Base-by-base conservation (phyloP, 2,113 vertebrate genomes). In the Charina bottae region DNA sequence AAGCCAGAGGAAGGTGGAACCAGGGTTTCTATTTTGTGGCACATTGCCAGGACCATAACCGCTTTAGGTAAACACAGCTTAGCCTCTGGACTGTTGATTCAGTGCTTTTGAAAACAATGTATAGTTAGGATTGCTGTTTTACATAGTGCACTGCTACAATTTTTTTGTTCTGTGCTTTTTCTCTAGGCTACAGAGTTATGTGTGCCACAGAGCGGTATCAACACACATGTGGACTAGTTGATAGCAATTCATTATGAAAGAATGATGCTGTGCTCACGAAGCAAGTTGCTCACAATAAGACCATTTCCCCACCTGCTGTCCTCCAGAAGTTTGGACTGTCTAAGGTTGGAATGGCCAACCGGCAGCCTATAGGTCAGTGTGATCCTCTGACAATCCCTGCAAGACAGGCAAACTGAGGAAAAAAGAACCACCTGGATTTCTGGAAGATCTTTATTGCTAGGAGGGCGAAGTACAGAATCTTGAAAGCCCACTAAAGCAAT, bases 71-170 rank as follows among this genome's bases (percentile, higher is more conserved):
- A 85, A 62, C 49, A 53, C 59, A 60, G 56, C 24, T 62, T 53
- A 68, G 49, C 33, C 21, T 37, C 24, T 91, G 53, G n/a, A 87
- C 90, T 87, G 85, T 91, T 91, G 85, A 58, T 72, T 46, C 85
- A 87, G 62, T 91, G 90, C 56, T 64, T 85, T 62, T 9, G 42
- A 85, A 85, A 64, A 28, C 49, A 91, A 72, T 19, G 15, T 42
- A 28, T 12, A 28, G 33, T 87, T 85, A 86, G 33, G 19, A 46
- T 19, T 72, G 26, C 42, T 62, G 6, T 85, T 64, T 21, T 85
- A 49, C 56, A 53, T 23, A 53, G 42, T 72, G 62, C 33, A 55
- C 12, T 37, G 37, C 33, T 11, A 86, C 49, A 42, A 21, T 78
- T 78, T 87, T 72, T 56, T 15, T 11, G 26, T 90, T 56, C 54